Percentiles rank a stretch among this genome's conserved stretches.
Conservation (phyloP, 92 coral and sea anemone genomes). For the Palythoa grandiflora region DNA sequence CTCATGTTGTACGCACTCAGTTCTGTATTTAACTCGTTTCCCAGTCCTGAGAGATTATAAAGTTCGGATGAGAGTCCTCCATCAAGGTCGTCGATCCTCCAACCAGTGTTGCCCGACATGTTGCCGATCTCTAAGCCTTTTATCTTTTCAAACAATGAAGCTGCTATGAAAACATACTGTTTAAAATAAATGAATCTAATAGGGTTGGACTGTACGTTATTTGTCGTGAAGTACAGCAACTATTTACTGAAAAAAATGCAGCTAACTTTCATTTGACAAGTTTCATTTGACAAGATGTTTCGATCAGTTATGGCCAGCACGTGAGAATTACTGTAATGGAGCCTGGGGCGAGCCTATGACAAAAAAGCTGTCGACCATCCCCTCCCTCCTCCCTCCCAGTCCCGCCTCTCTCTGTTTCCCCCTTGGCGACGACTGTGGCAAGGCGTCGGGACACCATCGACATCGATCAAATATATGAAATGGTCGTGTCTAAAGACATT, state of each 20-base stretch:
- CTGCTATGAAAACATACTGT: background rate
- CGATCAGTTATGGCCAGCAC: background rate
- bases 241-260: background rate
- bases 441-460: no score
- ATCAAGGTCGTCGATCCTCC: constrained; percentile 89
- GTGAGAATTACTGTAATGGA: background rate
- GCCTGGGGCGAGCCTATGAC: constrained; percentile 3
- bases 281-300: constrained; percentile 18
- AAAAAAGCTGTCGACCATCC: no score
- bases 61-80: constrained; percentile 88
- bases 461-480: no score
- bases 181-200: background rate
- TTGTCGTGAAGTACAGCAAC: background rate
- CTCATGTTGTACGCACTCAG: constrained; percentile 93
- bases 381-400: no score
- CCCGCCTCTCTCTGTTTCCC: no score
- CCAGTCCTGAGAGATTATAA: constrained; percentile 93
- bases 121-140: background rate
- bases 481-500: no score
- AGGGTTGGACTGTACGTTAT: background rate
- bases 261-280: constrained; percentile 5
- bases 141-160: background rate
- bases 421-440: no score
- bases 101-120: constrained; percentile 77
- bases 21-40: constrained; percentile 86